phyloP scores from a whole-genome alignment of 1,140 invertebrate genomes.

The Nebria ingens region DNA sequence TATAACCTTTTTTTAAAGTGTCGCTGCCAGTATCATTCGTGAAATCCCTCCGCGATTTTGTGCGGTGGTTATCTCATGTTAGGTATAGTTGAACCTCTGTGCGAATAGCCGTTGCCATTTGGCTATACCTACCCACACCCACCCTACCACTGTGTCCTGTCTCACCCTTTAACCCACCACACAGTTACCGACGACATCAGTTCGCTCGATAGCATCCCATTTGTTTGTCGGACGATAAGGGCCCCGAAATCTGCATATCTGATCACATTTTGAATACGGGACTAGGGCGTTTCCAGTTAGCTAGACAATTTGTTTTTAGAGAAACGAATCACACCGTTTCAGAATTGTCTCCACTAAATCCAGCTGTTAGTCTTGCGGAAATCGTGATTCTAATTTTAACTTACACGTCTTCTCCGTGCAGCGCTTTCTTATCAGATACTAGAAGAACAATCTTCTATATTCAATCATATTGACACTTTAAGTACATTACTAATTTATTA shows the following conservation, averaged over 20 bases:
- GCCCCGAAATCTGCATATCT: conserved; percentile 3
- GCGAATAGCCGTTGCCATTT: no score
- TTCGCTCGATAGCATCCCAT: background rate
- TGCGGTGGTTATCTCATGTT: background rate
- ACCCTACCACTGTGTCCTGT: background rate
- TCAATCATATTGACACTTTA: no score
- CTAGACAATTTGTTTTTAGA: conserved; percentile 7
- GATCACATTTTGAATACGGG: conserved; percentile 3
- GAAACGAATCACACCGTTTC: no score
- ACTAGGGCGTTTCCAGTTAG: conserved; percentile 1
- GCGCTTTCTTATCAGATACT: no score
- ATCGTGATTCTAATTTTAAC: background rate
- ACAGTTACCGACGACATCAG: background rate
- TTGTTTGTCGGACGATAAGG: background rate
- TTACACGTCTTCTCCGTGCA: no score
- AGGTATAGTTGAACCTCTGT: no score
- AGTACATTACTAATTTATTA: no score
- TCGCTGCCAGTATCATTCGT: background rate
- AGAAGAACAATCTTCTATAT: no score
- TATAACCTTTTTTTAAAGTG: background rate
- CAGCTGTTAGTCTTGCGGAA: conserved; percentile 3
- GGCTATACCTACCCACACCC: no score
- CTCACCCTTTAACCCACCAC: background rate
- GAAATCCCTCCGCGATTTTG: background rate
- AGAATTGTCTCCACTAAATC: background rate